A percentile compares a stretch with the other conserved stretches of the same genome.
These are phyloP conservation scores for Helicoverpa assulta DNA, from an alignment of 2,888 invertebrate genomes.

Conservation along the genomic window DNA sequence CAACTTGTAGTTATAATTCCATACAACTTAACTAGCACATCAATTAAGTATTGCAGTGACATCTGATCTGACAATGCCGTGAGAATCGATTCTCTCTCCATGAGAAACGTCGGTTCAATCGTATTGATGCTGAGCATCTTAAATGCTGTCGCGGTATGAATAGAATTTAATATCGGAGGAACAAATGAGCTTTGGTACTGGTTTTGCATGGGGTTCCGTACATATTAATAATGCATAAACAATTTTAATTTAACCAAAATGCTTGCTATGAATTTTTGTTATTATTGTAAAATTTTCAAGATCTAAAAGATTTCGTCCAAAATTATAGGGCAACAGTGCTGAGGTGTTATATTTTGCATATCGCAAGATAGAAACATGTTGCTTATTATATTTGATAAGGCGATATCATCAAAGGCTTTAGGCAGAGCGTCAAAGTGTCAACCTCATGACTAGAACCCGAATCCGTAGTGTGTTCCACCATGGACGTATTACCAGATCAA, in stretches of 20 bases:
- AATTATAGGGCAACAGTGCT: too few relatives aligned
- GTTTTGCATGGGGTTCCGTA: constrained; percentile 33
- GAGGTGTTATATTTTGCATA: too few relatives aligned
- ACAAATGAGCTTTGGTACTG: constrained; percentile 47
- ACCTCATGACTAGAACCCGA: too few relatives aligned
- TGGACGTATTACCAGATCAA: too few relatives aligned
- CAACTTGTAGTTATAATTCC: constrained; percentile 12
- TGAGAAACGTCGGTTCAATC: constrained; percentile 47
- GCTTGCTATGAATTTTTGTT: too few relatives aligned
- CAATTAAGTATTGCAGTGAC: constrained; percentile 61
- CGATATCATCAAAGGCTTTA: too few relatives aligned
- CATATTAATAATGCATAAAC: background rate
- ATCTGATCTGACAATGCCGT: constrained; percentile 57
- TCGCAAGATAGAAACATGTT: too few relatives aligned
- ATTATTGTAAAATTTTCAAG: too few relatives aligned
- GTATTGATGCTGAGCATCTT: constrained; percentile 44
- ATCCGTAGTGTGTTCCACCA: too few relatives aligned
- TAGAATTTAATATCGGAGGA: constrained; percentile 53
- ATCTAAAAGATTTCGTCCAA: too few relatives aligned
- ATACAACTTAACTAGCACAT: constrained; percentile 34
- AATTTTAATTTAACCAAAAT: background rate
- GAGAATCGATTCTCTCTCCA: constrained; percentile 62
- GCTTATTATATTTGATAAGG: too few relatives aligned
- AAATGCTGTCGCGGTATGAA: constrained; percentile 51
- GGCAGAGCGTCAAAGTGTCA: too few relatives aligned